Evolutionary conservation across 2,888 invertebrate genomes (phyloP).

Genomic region (Colletes collaris): DNA sequence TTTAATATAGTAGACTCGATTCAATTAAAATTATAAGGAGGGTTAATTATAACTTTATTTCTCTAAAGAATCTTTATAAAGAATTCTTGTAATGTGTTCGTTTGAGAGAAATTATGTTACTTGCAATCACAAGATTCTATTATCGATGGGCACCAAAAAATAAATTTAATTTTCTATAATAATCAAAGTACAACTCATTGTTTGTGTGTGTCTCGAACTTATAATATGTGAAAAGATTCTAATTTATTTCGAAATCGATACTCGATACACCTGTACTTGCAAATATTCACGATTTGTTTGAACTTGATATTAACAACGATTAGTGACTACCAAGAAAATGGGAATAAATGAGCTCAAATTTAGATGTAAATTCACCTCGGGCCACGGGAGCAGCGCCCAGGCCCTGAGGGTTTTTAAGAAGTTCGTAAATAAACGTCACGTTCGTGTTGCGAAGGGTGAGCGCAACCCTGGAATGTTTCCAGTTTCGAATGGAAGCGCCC

Average conservation of each 20-base stretch:
- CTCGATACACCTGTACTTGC: not conserved
- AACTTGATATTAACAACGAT: conserved; percentile 26
- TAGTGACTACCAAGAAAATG: conserved; percentile 44
- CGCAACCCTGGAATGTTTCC: conserved; percentile 40
- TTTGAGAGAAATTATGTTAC: no score
- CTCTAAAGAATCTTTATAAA: not conserved
- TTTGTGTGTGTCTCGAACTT: not conserved
- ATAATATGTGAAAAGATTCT: not conserved
- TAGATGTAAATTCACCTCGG: conserved; percentile 30
- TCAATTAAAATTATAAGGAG: no score
- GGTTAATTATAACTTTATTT: not conserved
- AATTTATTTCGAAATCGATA: not conserved
- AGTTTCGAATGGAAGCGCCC: conserved; percentile 38
- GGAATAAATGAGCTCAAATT: conserved; percentile 43
- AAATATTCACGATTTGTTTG: not conserved
- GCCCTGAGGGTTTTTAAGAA: conserved; percentile 37
- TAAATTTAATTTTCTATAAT: no score
- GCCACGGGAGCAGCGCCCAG: not conserved
- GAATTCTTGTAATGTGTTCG: no score
- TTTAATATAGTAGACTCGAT: no score
- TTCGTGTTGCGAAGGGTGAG: conserved; percentile 27
- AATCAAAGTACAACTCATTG: no score
- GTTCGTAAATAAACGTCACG: conserved; percentile 54
- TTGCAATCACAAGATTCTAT: no score
- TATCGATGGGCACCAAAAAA: no score